Base-by-base conservation (phyloP, 1,140 invertebrate species). In the Sycophila sp. region DNA sequence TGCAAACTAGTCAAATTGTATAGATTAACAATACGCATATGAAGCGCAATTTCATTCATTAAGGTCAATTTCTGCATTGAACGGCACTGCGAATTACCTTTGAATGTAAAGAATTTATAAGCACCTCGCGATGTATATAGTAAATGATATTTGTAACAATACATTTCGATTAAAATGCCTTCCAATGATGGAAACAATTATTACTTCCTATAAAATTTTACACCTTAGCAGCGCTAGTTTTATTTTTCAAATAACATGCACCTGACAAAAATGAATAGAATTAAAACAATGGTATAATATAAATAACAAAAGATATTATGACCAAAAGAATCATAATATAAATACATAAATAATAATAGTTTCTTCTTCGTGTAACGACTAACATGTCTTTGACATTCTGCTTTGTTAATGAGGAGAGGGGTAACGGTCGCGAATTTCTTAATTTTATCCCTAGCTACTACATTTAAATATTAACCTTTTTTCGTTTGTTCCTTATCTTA, bases 401-500 rank as follows among this genome's bases (percentile, higher is more conserved):
- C 32, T 64, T 36, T 22, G 24, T 47, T 22, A 22, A 42, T 30
- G 5, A 36, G 30, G 24, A 47, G 17, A 6, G n/a, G 7, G 3
- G 10, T 17, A 55, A 66, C n/a, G 36, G 45, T 15, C 32, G 17
- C n/a, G 7, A 66, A 66, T 66, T 66, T 4, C 19, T 66, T 56
- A 53, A 69, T 77, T n/a, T n/a, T 76, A 77, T 60, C 59, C 66
- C 70, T 78, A 73, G 26, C 69, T 79, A 79, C 45, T 73, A 78
- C 71, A 74, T 73, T 76, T 71, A 75, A 73, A 78, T 78, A 73
- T 73, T 71, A 38, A 66, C 19, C 40, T 68, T 47, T 51, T 17
- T 65, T 58, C 45, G 22, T 38, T 70, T 34, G 67, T n/a, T 49
- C 53, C 45, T 55, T 73, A 67, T 72, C 15, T 19, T 64, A 64